phyloP scores from a whole-genome alignment of 2,797 vertebrate species.

The Tenualosa ilisha region DNA sequence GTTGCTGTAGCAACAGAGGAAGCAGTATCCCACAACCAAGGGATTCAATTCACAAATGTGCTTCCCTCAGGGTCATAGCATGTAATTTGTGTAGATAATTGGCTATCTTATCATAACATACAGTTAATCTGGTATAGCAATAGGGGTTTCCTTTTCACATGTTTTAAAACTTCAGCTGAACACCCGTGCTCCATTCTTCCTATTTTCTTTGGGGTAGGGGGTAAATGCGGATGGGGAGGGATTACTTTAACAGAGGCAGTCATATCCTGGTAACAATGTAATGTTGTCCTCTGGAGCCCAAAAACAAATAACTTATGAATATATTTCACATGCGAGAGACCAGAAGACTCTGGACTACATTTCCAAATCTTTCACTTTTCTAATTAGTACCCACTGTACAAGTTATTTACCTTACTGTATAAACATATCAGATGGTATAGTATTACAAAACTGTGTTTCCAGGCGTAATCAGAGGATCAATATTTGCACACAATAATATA shows the following conservation, averaged over 20 bases:
- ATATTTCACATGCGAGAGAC: conserved; percentile 39
- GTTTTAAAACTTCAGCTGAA: conserved; percentile 39
- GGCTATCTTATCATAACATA: conserved; percentile 66
- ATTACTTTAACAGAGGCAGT: conserved; percentile 63
- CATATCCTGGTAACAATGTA: conserved; percentile 59
- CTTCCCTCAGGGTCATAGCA: conserved; percentile 47
- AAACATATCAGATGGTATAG: neutral
- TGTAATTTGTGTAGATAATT: conserved; percentile 68
- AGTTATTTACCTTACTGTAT: neutral
- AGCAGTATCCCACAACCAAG: conserved; percentile 53
- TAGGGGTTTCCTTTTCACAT: conserved; percentile 55
- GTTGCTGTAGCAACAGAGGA: conserved; percentile 71
- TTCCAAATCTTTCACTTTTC: neutral
- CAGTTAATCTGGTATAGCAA: conserved; percentile 58
- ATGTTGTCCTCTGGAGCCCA: conserved; percentile 59
- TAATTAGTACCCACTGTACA: neutral
- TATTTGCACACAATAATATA: conserved; percentile 4
- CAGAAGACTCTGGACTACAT: neutral
- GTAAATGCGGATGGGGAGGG: neutral
- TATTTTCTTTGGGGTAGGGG: conserved; percentile 43
- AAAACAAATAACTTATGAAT: conserved; percentile 58
- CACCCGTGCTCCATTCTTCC: conserved; percentile 12
- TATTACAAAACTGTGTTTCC: neutral
- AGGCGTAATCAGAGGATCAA: neutral
- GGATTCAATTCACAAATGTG: conserved; percentile 53